Evolutionary conservation across 2,797 vertebrate genomes (phyloP).

Genomic region (Hirundo rustica): DNA sequence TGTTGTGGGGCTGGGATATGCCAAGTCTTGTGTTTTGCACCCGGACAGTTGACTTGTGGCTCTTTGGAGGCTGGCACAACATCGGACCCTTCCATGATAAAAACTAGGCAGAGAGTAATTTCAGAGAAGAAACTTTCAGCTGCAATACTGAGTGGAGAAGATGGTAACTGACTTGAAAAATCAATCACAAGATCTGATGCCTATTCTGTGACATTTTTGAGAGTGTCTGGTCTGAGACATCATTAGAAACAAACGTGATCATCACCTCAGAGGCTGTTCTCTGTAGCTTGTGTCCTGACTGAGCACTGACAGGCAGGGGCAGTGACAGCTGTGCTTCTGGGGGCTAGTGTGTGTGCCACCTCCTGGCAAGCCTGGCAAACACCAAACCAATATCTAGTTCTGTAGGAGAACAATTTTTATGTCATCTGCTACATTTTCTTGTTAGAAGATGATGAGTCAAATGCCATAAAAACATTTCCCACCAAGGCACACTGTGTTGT

Average conservation of each 20-base stretch:
- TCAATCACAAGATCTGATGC: background rate
- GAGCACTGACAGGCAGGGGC: background rate
- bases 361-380: background rate
- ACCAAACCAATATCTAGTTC: background rate
- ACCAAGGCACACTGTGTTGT: fast-evolving
- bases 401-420: background rate
- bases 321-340: background rate
- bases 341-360: background rate
- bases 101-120: background rate
- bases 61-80: background rate
- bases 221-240: background rate
- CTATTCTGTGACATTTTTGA: background rate
- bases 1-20: background rate
- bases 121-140: background rate
- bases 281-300: background rate
- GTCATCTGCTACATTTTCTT: background rate
- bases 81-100: background rate
- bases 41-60: fast-evolving
- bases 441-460: background rate
- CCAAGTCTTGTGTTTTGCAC: background rate
- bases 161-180: background rate
- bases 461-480: background rate
- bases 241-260: background rate
- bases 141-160: background rate
- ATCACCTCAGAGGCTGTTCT: background rate